A percentile compares a stretch with the other conserved stretches of the same genome.
These are phyloP conservation scores for Mythimna lalbum DNA, from an alignment of 2,888 invertebrate species.

Conservation along the genomic window DNA sequence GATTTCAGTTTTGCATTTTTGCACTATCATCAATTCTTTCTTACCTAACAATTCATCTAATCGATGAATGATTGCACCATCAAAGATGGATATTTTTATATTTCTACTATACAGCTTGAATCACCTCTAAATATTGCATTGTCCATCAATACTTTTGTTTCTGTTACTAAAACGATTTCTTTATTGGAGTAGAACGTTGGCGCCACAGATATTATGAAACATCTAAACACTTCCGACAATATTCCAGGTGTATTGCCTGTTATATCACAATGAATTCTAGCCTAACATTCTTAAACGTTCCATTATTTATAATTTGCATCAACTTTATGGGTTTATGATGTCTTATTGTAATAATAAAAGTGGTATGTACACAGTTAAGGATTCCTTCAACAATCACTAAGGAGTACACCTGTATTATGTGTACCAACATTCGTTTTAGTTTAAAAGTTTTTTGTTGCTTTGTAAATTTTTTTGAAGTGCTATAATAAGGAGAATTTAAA, in stretches of 20 bases:
- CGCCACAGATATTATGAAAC: slow-evolving; percentile 15
- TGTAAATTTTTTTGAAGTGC: too few species aligned
- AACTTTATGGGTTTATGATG: not conserved
- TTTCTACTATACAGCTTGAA: not conserved
- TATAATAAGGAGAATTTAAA: not conserved
- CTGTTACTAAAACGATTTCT: slow-evolving; percentile 9
- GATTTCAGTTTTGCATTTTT: not conserved
- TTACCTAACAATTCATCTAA: not conserved
- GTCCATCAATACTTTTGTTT: slow-evolving; percentile 8
- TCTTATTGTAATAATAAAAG: not conserved
- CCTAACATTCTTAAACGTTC: not conserved
- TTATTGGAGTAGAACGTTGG: slow-evolving; percentile 10
- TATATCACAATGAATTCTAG: slow-evolving; percentile 12
- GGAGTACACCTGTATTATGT: not conserved
- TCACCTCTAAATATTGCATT: not conserved
- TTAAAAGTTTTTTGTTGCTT: too few species aligned
- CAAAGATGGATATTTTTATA: not conserved
- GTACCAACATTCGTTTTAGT: not conserved
- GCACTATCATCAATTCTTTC: not conserved
- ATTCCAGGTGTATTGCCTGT: slow-evolving; percentile 24
- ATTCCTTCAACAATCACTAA: not conserved
- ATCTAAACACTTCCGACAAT: slow-evolving; percentile 16
- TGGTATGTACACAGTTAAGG: not conserved
- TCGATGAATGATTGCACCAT: not conserved
- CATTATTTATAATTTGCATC: not conserved